Evolutionary conservation across 2,888 invertebrate species (phyloP).

Genomic region (Poecilobothrus nobilitatus): DNA sequence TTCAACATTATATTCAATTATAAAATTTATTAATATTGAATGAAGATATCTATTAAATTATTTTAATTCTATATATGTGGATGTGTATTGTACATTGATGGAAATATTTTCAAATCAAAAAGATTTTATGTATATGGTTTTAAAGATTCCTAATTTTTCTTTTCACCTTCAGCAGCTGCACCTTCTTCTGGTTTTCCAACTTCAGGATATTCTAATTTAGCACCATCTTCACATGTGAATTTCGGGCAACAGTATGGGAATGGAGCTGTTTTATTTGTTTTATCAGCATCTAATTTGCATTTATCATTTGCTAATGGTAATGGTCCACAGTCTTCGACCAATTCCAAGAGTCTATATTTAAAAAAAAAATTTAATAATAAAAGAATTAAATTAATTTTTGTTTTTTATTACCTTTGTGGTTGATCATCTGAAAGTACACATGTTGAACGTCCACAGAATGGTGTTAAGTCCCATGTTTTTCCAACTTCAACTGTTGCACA

Average conservation of each 20-base stretch:
- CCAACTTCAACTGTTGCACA: slow-evolving; percentile 82
- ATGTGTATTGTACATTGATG: too few species aligned
- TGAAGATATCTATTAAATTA: too few species aligned
- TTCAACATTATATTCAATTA: too few species aligned
- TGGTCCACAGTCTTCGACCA: slow-evolving; percentile 85
- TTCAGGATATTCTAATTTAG: slow-evolving; percentile 77
- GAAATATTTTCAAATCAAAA: neutral
- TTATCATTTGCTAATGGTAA: slow-evolving; percentile 78
- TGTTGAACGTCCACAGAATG: slow-evolving; percentile 86
- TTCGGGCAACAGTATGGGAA: slow-evolving; percentile 81
- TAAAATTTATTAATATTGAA: too few species aligned
- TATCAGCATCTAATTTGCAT: slow-evolving; percentile 76
- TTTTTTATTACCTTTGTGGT: slow-evolving; percentile 46
- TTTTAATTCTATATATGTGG: too few species aligned
- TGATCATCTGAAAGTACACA: slow-evolving; percentile 72
- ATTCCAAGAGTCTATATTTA: slow-evolving; percentile 49
- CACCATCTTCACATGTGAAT: slow-evolving; percentile 79
- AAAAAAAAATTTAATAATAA: slow-evolving; percentile 3
- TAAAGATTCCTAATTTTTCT: slow-evolving; percentile 1
- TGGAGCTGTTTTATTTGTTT: slow-evolving; percentile 80
- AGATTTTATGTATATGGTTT: too few species aligned
- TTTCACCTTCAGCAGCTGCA: neutral
- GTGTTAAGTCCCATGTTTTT: slow-evolving; percentile 75
- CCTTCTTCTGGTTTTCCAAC: slow-evolving; percentile 36
- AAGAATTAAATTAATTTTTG: neutral